These are phyloP conservation scores for mouse (Mus musculus) DNA, from an alignment of 2,113 vertebrate species.

Conservation along the genomic window GRCm39 chr14:58599501-58600000, in stretches of 20 bases:
- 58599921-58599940: not conserved
- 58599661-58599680: not conserved
- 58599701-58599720: not conserved
- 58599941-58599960: not conserved
- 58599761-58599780: not conserved
- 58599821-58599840: not conserved
- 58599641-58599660: not conserved
- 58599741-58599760: rapidly evolving
- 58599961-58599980: not conserved
- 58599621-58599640: not conserved
- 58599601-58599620: not conserved
- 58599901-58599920: not conserved
- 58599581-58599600: not conserved
- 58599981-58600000: not conserved
- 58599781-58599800: not conserved
- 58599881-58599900: not conserved
- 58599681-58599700: not conserved
- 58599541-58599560: not conserved
- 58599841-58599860: too few species aligned
- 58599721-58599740: not conserved
- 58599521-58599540: not conserved
- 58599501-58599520: not conserved
- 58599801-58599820: too few species aligned
- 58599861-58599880: not conserved
- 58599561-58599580: rapidly evolving